Evolutionary conservation across 2,888 invertebrate genomes (phyloP).

Genomic region (Drosophila merina): DNA sequence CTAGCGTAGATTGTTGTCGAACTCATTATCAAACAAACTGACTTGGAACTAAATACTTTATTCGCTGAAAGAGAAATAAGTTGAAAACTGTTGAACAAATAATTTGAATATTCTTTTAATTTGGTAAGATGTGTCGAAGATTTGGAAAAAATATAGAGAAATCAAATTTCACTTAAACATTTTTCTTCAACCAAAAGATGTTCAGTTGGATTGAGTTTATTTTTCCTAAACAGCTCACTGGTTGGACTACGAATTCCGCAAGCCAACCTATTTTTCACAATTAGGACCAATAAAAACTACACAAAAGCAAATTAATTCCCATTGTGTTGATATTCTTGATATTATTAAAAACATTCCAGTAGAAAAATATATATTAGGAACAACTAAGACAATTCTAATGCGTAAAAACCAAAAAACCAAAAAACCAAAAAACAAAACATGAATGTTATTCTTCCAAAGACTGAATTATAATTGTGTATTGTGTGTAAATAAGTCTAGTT

Average conservation of each 20-base stretch:
- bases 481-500: constrained; percentile 72
- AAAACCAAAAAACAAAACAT: constrained; percentile 47
- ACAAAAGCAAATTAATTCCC: constrained; percentile 1
- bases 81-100: background rate
- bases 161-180: background rate
- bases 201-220: constrained; percentile 7
- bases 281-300: constrained; percentile 59
- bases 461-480: constrained; percentile 81
- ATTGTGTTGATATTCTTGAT: constrained; percentile 21
- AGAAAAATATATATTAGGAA: constrained; percentile 24
- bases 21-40: constrained; percentile 25
- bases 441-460: constrained; percentile 83
- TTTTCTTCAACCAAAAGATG: background rate
- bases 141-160: background rate
- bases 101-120: background rate
- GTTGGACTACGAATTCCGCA: background rate
- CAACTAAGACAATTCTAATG: constrained; percentile 26
- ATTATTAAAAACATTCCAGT: constrained; percentile 4
- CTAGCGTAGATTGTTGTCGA: constrained; percentile 37
- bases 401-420: constrained; percentile 11
- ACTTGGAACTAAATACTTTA: constrained; percentile 17
- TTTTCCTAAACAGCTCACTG: background rate
- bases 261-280: constrained; percentile 9
- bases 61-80: background rate
- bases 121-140: background rate